These are phyloP conservation scores for Misgurnus anguillicaudatus DNA, from an alignment of 2,113 vertebrate species.

Conservation along the genomic window DNA sequence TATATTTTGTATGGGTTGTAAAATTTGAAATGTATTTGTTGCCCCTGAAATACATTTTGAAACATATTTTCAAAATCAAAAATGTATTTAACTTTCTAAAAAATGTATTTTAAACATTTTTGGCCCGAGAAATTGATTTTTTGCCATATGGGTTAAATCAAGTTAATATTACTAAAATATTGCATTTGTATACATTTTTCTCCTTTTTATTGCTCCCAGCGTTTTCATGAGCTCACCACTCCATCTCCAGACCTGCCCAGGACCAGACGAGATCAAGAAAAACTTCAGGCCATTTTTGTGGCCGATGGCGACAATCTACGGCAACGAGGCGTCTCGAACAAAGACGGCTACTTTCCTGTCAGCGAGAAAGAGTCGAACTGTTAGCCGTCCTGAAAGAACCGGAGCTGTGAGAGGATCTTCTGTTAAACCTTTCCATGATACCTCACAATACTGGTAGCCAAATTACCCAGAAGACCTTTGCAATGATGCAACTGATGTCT, in stretches of 20 bases:
- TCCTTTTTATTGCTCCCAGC: constrained; percentile 55
- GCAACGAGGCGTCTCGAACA: constrained; percentile 59
- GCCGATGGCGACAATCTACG: constrained; percentile 60
- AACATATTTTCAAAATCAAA: too few species aligned
- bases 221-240: constrained; percentile 65
- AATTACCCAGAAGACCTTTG: constrained; percentile 22
- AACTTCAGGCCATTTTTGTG: constrained; percentile 62
- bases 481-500: too few species aligned
- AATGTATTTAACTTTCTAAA: too few species aligned
- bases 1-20: too few species aligned
- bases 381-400: constrained; percentile 53
- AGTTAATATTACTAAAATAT: too few species aligned
- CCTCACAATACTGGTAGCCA: constrained; percentile 52
- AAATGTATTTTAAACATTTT: too few species aligned
- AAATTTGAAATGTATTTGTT: too few species aligned
- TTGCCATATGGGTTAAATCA: too few species aligned
- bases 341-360: constrained; percentile 69
- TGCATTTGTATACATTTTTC: background rate
- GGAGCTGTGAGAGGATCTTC: constrained; percentile 21
- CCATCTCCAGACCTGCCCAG: constrained; percentile 71
- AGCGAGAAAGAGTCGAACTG: constrained; percentile 73
- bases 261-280: constrained; percentile 68
- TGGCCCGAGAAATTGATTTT: too few species aligned
- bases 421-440: constrained; percentile 36
- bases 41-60: too few species aligned